Base-by-base conservation (phyloP, 1,140 invertebrate species). In the Tenebrio molitor region DNA sequence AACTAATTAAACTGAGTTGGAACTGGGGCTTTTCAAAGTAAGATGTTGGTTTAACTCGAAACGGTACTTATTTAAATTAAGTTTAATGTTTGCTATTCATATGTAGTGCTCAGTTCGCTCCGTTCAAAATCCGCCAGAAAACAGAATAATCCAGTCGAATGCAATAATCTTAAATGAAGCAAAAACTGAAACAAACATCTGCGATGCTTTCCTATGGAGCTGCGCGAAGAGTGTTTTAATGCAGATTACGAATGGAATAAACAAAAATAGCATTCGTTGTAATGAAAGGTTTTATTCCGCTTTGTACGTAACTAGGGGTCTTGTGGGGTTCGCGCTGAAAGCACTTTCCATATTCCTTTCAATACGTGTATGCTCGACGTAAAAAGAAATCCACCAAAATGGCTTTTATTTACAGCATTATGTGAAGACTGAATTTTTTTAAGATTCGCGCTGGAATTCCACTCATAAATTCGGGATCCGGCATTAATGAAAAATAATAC, bases 311-410 rank as follows among this genome's bases (percentile, higher is more conserved):
- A 58, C 50, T 29, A 58, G 50, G 50, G n/a, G 50, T 23, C 50
- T 58, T 58, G 50, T 29, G 50, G 50, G 50, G 50, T 58, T 58
- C 21, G 50, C 23, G 21, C 23, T 58, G 50, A 58, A 58, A 58
- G 50, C 50, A 58, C 50, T 58, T 58, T 29, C 50, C 50, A 58
- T 58, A 58, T 58, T 58, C 50, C 50, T 58, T 58, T 58, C 50
- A 58, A 58, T 58, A 58, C 50, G 12, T 39, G 36, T 39, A 58
- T 58, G 50, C 23, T 58, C 50, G 23, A 39, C 36, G 36, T 12
- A 39, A 15, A 50, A 58, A 58, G 50, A 58, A 58, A 58, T 23
- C 29, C 50, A 25, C n/a, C n/a, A 17, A 29, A 58, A 58, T 58
- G n/a, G 50, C 21, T 19, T 53, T 53, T 39, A 39, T 39, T 39